A percentile compares a stretch with the other conserved stretches of the same genome.
Evolutionary conservation across 1,140 invertebrate genomes (phyloP).

Genomic region (Globodera ellingtonae): DNA sequence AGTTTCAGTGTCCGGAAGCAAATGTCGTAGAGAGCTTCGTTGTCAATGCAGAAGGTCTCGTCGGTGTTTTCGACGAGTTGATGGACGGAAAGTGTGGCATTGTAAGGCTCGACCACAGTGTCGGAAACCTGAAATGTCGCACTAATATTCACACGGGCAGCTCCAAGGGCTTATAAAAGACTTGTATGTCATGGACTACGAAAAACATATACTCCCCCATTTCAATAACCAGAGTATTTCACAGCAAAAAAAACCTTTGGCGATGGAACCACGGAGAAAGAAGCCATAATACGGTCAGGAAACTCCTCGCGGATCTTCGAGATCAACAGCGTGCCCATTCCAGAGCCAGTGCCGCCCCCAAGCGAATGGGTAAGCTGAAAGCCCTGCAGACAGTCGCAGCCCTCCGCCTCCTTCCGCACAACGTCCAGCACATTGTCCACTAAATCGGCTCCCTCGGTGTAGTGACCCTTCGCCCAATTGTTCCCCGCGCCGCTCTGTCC

Average conservation of each 20-base stretch:
- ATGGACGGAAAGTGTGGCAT: conserved; percentile 75
- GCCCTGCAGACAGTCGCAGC: conserved; percentile 70
- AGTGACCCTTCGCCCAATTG: conserved; percentile 85
- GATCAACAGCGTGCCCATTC: conserved; percentile 71
- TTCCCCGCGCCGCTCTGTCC: conserved; percentile 75
- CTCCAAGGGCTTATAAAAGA: background rate
- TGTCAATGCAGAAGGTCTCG: conserved; percentile 71
- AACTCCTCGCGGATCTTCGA: conserved; percentile 72
- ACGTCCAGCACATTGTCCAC: conserved; percentile 84
- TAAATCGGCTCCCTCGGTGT: conserved; percentile 88
- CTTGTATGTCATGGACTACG: background rate
- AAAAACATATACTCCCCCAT: background rate
- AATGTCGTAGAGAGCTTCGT: conserved; percentile 80
- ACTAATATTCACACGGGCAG: too few species aligned
- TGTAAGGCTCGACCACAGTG: conserved; percentile 78
- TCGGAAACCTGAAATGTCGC: conserved; percentile 70
- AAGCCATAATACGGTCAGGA: conserved; percentile 82
- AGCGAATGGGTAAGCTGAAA: conserved; percentile 69
- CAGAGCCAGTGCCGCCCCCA: conserved; percentile 70
- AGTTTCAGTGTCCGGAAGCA: conserved; percentile 78
- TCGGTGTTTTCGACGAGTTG: conserved; percentile 77
- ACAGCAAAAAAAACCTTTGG: conserved; percentile 71
- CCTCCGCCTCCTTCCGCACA: conserved; percentile 83
- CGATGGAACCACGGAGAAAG: conserved; percentile 86
- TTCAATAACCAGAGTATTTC: too few species aligned